Base-by-base conservation (phyloP, 2,888 invertebrate species). In the Teleiodes luculella region DNA sequence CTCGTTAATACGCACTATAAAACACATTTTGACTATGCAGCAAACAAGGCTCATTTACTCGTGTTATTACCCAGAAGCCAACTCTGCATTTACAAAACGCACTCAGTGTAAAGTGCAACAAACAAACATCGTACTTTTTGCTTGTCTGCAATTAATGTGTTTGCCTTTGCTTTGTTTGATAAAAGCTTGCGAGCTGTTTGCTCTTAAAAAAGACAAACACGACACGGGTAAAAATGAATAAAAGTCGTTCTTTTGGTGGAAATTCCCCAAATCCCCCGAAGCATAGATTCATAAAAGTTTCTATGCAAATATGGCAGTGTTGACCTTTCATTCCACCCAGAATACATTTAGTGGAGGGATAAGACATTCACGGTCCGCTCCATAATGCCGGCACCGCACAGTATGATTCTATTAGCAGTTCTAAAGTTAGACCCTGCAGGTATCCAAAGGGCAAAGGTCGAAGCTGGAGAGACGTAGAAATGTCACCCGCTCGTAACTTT, bases 31-130 rank as follows among this genome's bases (percentile, higher is more conserved):
- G 43, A n/a, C 43, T 43, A 20, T n/a, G 28, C 43, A 13, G 24
- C 24, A 20, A 43, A n/a, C 43, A 43, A 43, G 43, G 24, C 43
- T 43, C 43, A 43, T 43, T 43, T 28, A 43, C 43, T n/a, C 43
- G 24, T 28, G 28, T 43, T 24, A 41, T 41, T 41, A 43, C 10
- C 43, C 39, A 41, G 20, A 13, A 41, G 39, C 39, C 39, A 41
- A 41, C 39, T 41, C 18, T 41, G 20, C 43, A 35, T 43, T 43
- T 24, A 43, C 43, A 43, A 43, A 43, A 43, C 43, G 43, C 43
- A 43, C 4, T 43, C 28, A 28, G 43, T 28, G 43, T 43, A 20
- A 43, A 43, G 13, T 28, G 43, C 43, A 43, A 43, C 43, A 43
- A 43, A 41, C 39, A 41, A 43, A 28, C 13, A n/a, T 13, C 4